Conservation (phyloP, 1,140 invertebrate genomes). For the Cephus cinctus region DNA sequence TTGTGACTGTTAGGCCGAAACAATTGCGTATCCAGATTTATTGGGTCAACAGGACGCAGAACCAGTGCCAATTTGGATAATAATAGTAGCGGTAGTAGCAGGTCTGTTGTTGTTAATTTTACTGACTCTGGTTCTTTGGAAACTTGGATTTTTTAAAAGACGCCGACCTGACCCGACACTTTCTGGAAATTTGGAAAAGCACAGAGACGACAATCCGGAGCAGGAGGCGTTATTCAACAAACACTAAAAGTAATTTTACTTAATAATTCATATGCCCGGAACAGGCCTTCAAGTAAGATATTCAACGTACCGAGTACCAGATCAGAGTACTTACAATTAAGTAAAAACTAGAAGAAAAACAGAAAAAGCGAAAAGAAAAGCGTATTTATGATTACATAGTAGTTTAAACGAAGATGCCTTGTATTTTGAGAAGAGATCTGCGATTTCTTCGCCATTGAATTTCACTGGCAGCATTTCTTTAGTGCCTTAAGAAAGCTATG, state of each 20-base stretch:
- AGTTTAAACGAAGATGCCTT: no score
- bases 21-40: slow-evolving; percentile 76
- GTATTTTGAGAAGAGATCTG: no score
- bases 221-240: slow-evolving; percentile 53
- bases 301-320: no score
- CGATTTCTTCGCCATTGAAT: no score
- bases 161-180: slow-evolving; percentile 76
- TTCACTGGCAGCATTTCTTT: no score
- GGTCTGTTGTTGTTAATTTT: slow-evolving; percentile 78
- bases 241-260: slow-evolving; percentile 34
- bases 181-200: slow-evolving; percentile 79
- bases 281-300: no score
- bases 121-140: slow-evolving; percentile 77
- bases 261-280: no score
- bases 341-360: no score
- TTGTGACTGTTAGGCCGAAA: slow-evolving; percentile 65
- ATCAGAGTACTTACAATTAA: no score
- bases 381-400: no score
- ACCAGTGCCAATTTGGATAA: slow-evolving; percentile 78
- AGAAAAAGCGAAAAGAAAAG: no score
- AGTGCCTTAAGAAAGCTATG: no score
- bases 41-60: slow-evolving; percentile 66
- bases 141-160: slow-evolving; percentile 87
- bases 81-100: slow-evolving; percentile 74
- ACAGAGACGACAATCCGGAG: slow-evolving; percentile 64